phyloP scores from a whole-genome alignment of 2,888 invertebrate genomes.

The Drosophila emarginata region DNA sequence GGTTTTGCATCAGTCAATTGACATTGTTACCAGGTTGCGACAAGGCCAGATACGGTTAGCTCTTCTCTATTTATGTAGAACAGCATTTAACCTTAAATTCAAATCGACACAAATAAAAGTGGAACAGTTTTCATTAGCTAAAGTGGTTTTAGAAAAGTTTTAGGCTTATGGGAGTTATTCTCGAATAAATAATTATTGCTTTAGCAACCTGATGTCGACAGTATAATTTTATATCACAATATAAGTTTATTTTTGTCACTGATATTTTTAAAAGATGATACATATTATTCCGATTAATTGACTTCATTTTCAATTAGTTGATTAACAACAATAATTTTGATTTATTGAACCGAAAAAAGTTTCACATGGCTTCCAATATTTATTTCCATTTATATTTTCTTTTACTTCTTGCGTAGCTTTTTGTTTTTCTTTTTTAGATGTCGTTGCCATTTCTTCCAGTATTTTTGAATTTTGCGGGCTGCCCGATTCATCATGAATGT shows the following conservation, averaged over 20 bases:
- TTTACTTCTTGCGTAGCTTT: conserved; percentile 19
- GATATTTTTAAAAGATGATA: too few relatives aligned
- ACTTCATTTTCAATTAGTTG: background rate
- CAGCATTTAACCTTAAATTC: conserved; percentile 1
- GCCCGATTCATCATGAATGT: conserved; percentile 79
- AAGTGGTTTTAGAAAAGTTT: background rate
- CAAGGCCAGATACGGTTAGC: background rate
- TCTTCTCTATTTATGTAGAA: conserved; percentile 14
- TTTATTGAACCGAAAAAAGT: background rate
- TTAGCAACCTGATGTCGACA: too few relatives aligned
- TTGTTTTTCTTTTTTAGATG: conserved; percentile 57
- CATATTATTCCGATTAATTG: too few relatives aligned
- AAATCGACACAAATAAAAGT: background rate
- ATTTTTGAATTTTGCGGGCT: conserved; percentile 74
- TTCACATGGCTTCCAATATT: too few relatives aligned
- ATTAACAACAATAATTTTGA: background rate
- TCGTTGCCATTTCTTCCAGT: conserved; percentile 70
- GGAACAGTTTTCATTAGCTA: background rate
- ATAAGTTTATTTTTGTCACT: too few relatives aligned
- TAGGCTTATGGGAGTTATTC: too few relatives aligned
- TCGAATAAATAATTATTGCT: background rate
- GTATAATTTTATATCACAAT: too few relatives aligned
- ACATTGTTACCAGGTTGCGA: background rate
- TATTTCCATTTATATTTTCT: background rate
- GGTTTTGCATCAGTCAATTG: conserved; percentile 27